phyloP scores from a whole-genome alignment of 2,113 vertebrate species.

The Toxotes chatareus region DNA sequence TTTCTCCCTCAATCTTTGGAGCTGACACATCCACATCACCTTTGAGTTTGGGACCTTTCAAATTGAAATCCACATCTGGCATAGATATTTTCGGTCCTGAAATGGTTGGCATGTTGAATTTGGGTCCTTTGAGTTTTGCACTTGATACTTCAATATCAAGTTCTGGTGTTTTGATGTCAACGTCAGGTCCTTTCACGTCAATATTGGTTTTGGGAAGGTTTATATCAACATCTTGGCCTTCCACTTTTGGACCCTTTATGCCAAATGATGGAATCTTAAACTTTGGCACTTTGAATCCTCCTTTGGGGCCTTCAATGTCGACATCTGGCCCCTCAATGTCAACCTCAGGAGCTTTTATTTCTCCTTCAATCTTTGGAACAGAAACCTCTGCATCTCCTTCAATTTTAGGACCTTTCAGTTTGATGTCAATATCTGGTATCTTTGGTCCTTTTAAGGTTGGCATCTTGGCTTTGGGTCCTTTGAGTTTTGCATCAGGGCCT shows the following conservation, averaged over 20 bases:
- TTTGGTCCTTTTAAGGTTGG: constrained; percentile 54
- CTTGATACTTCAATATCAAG: constrained; percentile 71
- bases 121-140: constrained; percentile 69
- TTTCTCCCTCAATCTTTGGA: no score
- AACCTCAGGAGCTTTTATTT: neutral
- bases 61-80: neutral
- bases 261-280: constrained; percentile 22
- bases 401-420: constrained; percentile 72
- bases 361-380: constrained; percentile 15
- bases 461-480: constrained; percentile 55
- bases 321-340: constrained; percentile 35
- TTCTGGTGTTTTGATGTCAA: constrained; percentile 17
- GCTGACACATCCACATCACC: neutral
- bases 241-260: neutral
- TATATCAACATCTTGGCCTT: constrained; percentile 4
- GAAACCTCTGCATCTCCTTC: constrained; percentile 68
- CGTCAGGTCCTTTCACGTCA: neutral
- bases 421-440: constrained; percentile 11
- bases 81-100: neutral
- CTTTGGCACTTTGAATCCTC: constrained; percentile 14
- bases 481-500: neutral
- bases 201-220: neutral
- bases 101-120: neutral
- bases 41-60: neutral
- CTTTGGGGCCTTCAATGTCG: neutral